These are phyloP conservation scores for Acrobasis repandana DNA, from an alignment of 2,888 invertebrate species.

Conservation along the genomic window DNA sequence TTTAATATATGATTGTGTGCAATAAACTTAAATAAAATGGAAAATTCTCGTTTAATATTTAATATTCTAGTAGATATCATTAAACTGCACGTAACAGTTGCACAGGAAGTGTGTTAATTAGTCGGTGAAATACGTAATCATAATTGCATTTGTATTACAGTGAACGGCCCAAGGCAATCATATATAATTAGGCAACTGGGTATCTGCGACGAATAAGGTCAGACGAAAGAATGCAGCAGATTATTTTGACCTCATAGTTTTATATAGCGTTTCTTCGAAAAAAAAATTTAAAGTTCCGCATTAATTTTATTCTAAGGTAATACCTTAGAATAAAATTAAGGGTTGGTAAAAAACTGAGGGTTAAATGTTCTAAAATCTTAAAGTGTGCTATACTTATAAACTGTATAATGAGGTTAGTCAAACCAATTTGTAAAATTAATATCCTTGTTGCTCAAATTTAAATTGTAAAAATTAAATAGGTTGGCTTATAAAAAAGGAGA, in stretches of 20 bases:
- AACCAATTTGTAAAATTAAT: no score
- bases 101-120: constrained; percentile 61
- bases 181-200: constrained; percentile 10
- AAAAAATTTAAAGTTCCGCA: no score
- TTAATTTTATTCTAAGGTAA: no score
- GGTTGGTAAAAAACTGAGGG: no score
- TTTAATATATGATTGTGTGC: no score
- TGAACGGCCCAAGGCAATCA: constrained; percentile 57
- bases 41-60: background rate
- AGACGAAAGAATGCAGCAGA: background rate
- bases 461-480: no score
- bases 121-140: constrained; percentile 52
- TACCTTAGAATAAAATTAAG: no score
- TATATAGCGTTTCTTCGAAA: background rate
- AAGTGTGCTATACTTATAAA: no score
- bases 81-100: constrained; percentile 46
- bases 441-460: no score
- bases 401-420: no score
- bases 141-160: constrained; percentile 51
- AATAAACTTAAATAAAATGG: background rate
- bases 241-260: background rate
- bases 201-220: constrained; percentile 28
- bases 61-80: constrained; percentile 37
- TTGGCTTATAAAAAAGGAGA: no score
- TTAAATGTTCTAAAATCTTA: no score